Percentiles rank a stretch among this genome's conserved stretches.
Conservation (phyloP, 2,888 invertebrate species). For the Temnothorax ravouxi region DNA sequence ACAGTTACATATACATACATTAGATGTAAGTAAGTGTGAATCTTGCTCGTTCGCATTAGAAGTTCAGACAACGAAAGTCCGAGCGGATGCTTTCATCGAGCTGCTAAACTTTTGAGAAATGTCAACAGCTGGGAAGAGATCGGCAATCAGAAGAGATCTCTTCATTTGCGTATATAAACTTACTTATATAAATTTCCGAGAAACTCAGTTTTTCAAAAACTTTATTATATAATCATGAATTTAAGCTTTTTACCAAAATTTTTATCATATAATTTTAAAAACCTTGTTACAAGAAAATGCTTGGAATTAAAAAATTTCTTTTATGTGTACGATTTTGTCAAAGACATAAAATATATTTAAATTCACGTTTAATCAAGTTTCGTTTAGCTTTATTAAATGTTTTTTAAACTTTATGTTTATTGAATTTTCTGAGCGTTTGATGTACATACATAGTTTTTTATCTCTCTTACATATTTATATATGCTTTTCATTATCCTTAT, state of each 20-base stretch:
- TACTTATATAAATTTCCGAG: not conserved
- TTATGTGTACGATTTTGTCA: not conserved
- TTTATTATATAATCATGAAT: not conserved
- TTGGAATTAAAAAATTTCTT: not conserved
- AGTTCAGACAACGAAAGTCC: constrained; percentile 68
- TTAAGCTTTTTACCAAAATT: not conserved
- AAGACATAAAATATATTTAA: not conserved
- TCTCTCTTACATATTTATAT: not conserved
- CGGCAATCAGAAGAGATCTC: not conserved
- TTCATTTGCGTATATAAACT: constrained; percentile 1
- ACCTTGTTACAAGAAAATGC: not conserved
- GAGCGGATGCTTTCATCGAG: constrained; percentile 56
- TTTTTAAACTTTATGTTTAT: not conserved
- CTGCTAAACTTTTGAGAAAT: constrained; percentile 40
- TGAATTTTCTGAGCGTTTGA: not conserved
- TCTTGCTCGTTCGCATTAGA: constrained; percentile 71
- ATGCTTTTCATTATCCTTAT: not conserved
- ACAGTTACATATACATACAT: constrained; percentile 52
- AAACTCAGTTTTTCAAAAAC: not conserved
- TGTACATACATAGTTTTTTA: not conserved
- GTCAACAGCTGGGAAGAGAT: constrained; percentile 5
- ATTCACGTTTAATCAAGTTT: not conserved
- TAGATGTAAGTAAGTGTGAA: constrained; percentile 63
- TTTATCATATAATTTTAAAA: not conserved
- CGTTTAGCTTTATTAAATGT: not conserved